Evolutionary conservation across 2,888 invertebrate genomes (phyloP).

Genomic region (Scaptomyza flava): DNA sequence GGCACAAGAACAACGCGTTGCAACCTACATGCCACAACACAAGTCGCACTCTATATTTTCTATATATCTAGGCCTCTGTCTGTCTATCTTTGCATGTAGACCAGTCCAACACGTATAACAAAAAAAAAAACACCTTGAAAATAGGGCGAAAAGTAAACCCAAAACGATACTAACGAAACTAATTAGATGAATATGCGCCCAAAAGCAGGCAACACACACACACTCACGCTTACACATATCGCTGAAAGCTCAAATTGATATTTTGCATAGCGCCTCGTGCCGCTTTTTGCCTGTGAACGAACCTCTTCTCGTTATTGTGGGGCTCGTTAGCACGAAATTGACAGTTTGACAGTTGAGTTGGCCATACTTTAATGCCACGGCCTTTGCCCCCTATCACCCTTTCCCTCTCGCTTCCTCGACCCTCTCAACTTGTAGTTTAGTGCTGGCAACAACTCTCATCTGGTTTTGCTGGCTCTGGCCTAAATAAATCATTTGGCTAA

Average conservation of each 20-base stretch:
- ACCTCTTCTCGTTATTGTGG: slow-evolving; percentile 40
- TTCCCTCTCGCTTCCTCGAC: neutral
- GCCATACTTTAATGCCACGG: slow-evolving; percentile 76
- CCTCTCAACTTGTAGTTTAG: slow-evolving; percentile 2
- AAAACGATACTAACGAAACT: slow-evolving; percentile 77
- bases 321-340: slow-evolving; percentile 80
- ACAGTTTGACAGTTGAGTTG: slow-evolving; percentile 82
- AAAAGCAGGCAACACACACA: slow-evolving; percentile 58
- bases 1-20: slow-evolving; percentile 11
- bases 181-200: slow-evolving; percentile 77
- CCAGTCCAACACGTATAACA: slow-evolving; percentile 46
- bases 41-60: neutral
- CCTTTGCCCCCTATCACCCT: slow-evolving; percentile 47
- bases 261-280: slow-evolving; percentile 60
- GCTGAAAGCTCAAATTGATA: slow-evolving; percentile 73
- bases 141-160: slow-evolving; percentile 49
- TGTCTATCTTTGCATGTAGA: slow-evolving; percentile 72
- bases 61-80: slow-evolving; percentile 3
- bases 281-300: too few species aligned
- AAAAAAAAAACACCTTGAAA: slow-evolving; percentile 8
- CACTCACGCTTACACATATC: slow-evolving; percentile 20
- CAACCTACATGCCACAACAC: slow-evolving; percentile 37
- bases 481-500: slow-evolving; percentile 80
- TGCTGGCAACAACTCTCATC: slow-evolving; percentile 8
- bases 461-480: slow-evolving; percentile 55